Conservation (phyloP, 2,113 vertebrate species). For the Calyptommatus sinebrachiatus region DNA sequence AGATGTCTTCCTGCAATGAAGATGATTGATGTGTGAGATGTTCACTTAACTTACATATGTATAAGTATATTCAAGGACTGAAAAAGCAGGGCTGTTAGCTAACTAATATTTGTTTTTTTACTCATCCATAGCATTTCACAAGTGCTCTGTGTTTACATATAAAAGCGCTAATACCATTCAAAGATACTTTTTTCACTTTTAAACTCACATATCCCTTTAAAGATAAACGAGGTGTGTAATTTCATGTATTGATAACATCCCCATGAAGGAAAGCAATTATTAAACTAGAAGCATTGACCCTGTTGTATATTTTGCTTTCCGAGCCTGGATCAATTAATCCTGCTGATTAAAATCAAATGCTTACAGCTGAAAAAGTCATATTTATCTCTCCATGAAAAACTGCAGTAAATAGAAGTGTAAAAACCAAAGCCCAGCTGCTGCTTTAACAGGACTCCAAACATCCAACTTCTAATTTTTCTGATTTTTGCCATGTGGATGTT, state of each 20-base stretch:
- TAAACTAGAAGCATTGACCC: background rate
- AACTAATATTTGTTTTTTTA: no score
- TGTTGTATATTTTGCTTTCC: constrained; percentile 6
- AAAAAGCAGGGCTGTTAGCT: background rate
- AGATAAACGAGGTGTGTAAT: background rate
- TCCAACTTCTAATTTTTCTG: background rate
- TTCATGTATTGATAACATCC: background rate
- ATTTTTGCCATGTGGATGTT: background rate
- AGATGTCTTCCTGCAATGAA: no score
- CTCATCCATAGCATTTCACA: background rate
- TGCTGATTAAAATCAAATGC: constrained; percentile 16
- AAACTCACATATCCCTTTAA: background rate
- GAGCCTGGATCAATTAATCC: constrained; percentile 10
- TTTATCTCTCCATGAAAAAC: background rate
- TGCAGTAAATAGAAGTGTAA: background rate
- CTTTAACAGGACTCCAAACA: background rate
- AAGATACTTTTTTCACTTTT: background rate
- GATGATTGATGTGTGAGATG: no score
- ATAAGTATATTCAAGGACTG: no score
- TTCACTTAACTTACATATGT: no score
- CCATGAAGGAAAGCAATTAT: background rate
- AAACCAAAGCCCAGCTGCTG: background rate
- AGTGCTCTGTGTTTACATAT: background rate
- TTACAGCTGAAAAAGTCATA: background rate
- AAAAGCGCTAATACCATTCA: background rate